phyloP scores from a whole-genome alignment of 2,113 vertebrate genomes.

The Nycticorax nycticorax region DNA sequence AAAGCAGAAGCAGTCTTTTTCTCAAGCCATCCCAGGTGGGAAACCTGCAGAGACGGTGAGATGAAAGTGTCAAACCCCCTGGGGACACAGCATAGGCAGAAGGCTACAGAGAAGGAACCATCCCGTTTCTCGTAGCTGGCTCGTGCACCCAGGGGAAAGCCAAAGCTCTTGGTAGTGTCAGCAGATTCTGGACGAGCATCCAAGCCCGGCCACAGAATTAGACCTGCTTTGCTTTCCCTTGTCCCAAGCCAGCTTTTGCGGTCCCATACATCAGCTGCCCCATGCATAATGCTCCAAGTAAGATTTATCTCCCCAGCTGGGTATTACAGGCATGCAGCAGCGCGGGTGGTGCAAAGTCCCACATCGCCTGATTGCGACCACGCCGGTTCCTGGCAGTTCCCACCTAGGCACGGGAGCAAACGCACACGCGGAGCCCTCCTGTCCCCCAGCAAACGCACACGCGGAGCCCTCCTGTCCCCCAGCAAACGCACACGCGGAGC shows the following conservation, averaged over 20 bases:
- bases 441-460: no score
- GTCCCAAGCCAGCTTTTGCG: background rate
- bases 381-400: background rate
- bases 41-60: constrained; percentile 72
- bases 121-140: background rate
- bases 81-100: background rate
- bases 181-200: rapidly evolving
- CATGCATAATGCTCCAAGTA: rapidly evolving
- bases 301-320: background rate
- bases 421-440: rapidly evolving
- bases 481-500: rapidly evolving
- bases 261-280: background rate
- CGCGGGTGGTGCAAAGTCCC: background rate
- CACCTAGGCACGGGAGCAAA: rapidly evolving
- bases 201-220: background rate
- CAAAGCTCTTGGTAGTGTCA: rapidly evolving
- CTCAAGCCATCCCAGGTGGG: constrained; percentile 87
- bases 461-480: background rate
- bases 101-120: background rate
- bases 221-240: background rate
- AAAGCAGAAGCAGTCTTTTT: constrained; percentile 86
- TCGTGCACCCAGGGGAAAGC: background rate
- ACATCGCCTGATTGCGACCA: rapidly evolving
- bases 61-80: background rate
- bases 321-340: rapidly evolving